Conservation (phyloP, 2,797 vertebrate species). For the Dromococcyx pavoninus region DNA sequence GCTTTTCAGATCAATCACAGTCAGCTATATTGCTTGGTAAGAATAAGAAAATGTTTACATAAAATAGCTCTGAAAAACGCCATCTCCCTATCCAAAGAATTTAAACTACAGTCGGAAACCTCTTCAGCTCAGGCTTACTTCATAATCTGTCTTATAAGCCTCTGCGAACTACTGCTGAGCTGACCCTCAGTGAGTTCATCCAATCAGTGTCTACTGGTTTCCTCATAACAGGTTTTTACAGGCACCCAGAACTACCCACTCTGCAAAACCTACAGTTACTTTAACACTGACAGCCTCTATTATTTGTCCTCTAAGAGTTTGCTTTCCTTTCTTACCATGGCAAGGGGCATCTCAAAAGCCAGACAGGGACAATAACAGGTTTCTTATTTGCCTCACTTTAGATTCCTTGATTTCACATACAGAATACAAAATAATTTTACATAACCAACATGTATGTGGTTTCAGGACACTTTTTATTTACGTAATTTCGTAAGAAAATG, state of each 20-base stretch:
- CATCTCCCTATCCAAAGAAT: neutral
- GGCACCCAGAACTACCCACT: neutral
- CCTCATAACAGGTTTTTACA: neutral
- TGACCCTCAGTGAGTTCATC: fast-evolving
- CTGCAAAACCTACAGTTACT: neutral
- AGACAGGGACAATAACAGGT: neutral
- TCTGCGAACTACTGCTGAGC: neutral
- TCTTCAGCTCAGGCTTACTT: neutral
- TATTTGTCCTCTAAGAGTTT: fast-evolving
- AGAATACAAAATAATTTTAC: neutral
- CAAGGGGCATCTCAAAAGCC: neutral
- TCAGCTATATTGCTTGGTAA: fast-evolving
- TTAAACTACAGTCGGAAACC: neutral
- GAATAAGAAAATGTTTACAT: neutral
- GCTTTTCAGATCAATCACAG: neutral
- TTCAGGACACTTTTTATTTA: neutral
- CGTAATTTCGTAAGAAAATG: neutral
- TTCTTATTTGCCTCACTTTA: neutral
- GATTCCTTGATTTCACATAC: neutral
- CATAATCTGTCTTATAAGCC: neutral
- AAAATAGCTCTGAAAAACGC: neutral
- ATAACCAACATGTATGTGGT: fast-evolving
- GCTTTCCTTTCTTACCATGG: neutral
- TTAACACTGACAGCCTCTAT: neutral
- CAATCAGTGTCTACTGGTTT: neutral